Evolutionary conservation across 23 tunicate genomes (phyloP).

Genomic region (Ciona savignyi): DNA sequence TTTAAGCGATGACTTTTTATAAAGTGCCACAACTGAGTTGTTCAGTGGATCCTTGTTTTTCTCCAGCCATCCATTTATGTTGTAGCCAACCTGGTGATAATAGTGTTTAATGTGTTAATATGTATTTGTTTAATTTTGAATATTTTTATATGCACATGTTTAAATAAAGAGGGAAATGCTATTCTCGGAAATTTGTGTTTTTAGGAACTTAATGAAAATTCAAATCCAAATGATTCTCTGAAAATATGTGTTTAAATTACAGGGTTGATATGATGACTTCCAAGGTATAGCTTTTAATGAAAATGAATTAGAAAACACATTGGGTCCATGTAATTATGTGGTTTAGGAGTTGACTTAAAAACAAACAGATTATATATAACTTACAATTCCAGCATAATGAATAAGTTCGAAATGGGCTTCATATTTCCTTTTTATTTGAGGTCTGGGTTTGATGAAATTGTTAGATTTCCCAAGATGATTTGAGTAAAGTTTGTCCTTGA

Average conservation of each 20-base stretch:
- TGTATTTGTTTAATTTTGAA: no score
- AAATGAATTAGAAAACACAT: no score
- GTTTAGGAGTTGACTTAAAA: no score
- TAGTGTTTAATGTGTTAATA: not conserved
- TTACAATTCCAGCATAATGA: slow-evolving; percentile 99
- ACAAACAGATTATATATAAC: slow-evolving; percentile 7
- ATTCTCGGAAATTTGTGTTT: no score
- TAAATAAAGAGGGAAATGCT: no score
- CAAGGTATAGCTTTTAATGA: no score
- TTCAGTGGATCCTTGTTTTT: slow-evolving; percentile 99
- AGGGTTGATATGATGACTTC: no score
- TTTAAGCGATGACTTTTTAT: slow-evolving; percentile 80
- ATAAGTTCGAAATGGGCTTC: slow-evolving; percentile 99
- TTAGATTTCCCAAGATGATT: slow-evolving; percentile 96
- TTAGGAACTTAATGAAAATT: no score
- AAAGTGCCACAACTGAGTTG: slow-evolving; percentile 86
- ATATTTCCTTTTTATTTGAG: slow-evolving; percentile 80
- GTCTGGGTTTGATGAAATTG: slow-evolving; percentile 96
- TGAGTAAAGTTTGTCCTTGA: slow-evolving; percentile 89
- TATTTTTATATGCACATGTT: no score
- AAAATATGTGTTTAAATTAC: no score
- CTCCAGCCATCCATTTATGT: slow-evolving; percentile 86
- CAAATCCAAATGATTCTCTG: no score
- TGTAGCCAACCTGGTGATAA: slow-evolving; percentile 83
- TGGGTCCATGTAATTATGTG: no score